phyloP scores from a whole-genome alignment of 2,113 vertebrate species.

The Harpagus bidentatus region DNA sequence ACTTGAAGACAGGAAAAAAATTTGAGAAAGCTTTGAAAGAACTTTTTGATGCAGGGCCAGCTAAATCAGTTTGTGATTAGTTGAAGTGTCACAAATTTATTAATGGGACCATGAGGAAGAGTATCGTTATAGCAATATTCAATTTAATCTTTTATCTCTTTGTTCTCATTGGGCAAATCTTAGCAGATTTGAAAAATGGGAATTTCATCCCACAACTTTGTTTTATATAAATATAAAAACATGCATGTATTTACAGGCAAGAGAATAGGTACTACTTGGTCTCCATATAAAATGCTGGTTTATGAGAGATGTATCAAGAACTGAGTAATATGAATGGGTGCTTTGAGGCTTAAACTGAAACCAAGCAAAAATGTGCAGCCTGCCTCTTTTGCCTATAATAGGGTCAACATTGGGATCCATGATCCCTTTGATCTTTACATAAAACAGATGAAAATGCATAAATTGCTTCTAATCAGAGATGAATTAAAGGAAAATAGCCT shows the following conservation, averaged over 20 bases:
- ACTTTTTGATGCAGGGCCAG: neutral
- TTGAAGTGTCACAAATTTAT: neutral
- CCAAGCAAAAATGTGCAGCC: slow-evolving; percentile 34
- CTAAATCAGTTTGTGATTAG: neutral
- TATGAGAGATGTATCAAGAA: neutral
- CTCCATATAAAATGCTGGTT: neutral
- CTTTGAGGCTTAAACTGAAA: slow-evolving; percentile 34
- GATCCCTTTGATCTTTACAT: slow-evolving; percentile 72
- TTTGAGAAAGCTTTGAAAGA: neutral
- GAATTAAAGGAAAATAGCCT: slow-evolving; percentile 73
- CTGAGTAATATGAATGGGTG: neutral
- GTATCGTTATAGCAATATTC: neutral
- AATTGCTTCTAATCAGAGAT: slow-evolving; percentile 74
- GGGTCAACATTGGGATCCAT: slow-evolving; percentile 48
- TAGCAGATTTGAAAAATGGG: neutral
- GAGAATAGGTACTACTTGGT: neutral
- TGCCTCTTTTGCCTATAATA: slow-evolving; percentile 55
- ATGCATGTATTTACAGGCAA: neutral
- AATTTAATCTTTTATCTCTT: neutral
- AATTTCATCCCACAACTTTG: neutral
- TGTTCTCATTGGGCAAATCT: neutral
- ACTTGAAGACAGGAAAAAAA: neutral
- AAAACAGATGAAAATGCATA: slow-evolving; percentile 74
- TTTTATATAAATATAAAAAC: neutral
- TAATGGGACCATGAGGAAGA: neutral